Evolutionary conservation across 2,888 invertebrate species (phyloP).

Genomic region (Fragum sueziense): DNA sequence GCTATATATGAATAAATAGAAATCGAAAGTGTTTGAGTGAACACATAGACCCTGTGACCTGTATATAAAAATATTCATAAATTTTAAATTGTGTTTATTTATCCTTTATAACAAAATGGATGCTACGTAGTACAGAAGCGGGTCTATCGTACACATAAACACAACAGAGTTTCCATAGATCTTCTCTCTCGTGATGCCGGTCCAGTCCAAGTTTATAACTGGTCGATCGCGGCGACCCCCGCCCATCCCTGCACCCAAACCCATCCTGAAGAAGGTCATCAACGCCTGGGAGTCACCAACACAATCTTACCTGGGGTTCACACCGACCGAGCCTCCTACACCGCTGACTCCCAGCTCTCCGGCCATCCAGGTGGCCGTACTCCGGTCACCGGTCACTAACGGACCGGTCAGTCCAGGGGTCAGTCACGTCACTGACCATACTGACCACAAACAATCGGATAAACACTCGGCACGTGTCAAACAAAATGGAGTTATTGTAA

Average conservation of each 20-base stretch:
- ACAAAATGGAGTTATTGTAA: background rate
- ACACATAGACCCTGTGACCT: no score
- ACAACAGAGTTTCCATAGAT: background rate
- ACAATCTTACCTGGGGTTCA: background rate
- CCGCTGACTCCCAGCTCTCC: conserved; percentile 18
- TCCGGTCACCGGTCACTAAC: conserved; percentile 1
- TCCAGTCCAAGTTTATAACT: conserved; percentile 45
- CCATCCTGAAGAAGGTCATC: conserved; percentile 35
- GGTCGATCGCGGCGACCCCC: conserved; percentile 46
- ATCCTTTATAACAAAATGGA: background rate
- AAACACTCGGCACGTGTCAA: background rate
- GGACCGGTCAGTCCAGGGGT: conserved; percentile 1
- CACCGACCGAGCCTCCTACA: background rate
- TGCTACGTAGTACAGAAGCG: background rate
- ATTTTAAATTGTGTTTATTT: no score
- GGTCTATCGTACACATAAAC: background rate
- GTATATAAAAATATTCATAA: no score
- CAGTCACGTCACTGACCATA: background rate
- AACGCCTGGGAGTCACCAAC: conserved; percentile 12
- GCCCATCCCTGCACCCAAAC: conserved; percentile 47
- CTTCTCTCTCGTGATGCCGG: conserved; percentile 34
- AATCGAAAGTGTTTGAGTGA: no score
- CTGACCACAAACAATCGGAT: background rate
- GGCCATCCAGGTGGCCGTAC: conserved; percentile 17
- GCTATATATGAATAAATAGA: no score